Base-by-base conservation (phyloP, 2,113 vertebrate genomes). In the Ictalurus punctatus region DNA sequence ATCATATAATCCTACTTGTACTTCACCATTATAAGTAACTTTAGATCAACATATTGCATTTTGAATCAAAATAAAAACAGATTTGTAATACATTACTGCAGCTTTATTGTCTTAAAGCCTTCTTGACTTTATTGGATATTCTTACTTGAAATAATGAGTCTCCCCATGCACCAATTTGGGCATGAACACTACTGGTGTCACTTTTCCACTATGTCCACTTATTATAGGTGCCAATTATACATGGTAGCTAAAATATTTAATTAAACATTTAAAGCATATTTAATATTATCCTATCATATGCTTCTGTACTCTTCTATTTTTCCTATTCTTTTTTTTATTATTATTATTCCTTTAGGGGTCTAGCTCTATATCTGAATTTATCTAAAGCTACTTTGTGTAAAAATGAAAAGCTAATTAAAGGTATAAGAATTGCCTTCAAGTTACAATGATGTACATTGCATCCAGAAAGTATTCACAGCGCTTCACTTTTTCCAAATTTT, bases 51-150 rank as follows among this genome's bases (percentile, higher is more conserved):
- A 88, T 48, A 58, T 58, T 52, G 61, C 7, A 54, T 59, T 76
- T 40, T 79, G 37, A 84, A 79, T 84, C 71, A 71, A 14, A 86
- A 88, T 89, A 89, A 89, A 90, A 90, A 13, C 48, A 61, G 4
- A 71, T 89, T 90, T 90, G 76, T 89, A 81, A 85, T 63, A 37
- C 27, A 19, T 56, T 25, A 59, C 17, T 69, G 65, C 30, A 40
- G 52, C 6, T 27, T 86, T 74, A 56, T 52, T 74, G n/a, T 74
- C 17, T 74, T 4, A 12, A 85, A 71, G 40, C 6, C 48, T 27
- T 71, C 19, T 58, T 23, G 58, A 73, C 48, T 56, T 63, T 40
- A 44, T 44, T 4, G 1, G 17, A 37, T 5, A 8, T 52, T 79
- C 23, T 54, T 80, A 48, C 44, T 27, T 19, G 16, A 17, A 30